phyloP scores from a whole-genome alignment of 2,888 invertebrate genomes.

The Callyntrura sp. region DNA sequence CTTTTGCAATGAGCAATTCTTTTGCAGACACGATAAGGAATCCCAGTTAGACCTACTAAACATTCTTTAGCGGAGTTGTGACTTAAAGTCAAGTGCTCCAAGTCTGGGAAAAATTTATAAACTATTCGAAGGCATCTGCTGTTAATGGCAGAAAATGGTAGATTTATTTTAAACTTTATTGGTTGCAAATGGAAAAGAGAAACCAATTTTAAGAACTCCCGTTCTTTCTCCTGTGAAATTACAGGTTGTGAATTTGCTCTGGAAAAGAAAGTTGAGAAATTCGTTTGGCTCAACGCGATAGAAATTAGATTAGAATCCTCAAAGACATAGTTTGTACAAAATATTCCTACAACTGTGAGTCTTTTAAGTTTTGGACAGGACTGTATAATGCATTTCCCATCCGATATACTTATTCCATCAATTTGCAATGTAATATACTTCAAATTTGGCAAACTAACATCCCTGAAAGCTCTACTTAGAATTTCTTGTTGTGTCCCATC shows the following conservation, averaged over 20 bases:
- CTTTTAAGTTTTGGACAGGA: constrained; percentile 56
- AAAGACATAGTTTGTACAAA: constrained; percentile 64
- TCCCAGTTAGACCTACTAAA: constrained; percentile 75
- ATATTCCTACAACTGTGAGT: constrained; percentile 59
- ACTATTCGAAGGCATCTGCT: constrained; percentile 58
- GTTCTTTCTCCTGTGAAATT: constrained; percentile 39
- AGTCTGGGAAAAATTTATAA: constrained; percentile 54
- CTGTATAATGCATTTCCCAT: constrained; percentile 61
- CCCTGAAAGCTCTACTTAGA: constrained; percentile 59
- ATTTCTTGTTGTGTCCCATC: constrained; percentile 76
- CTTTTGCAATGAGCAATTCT: constrained; percentile 70
- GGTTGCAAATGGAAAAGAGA: constrained; percentile 61
- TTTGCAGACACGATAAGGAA: constrained; percentile 66
- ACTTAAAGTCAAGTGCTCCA: constrained; percentile 56
- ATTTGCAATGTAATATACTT: constrained; percentile 64
- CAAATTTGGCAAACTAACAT: constrained; percentile 51
- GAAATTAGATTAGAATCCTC: constrained; percentile 27
- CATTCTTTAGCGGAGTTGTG: constrained; percentile 55
- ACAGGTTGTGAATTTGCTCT: constrained; percentile 44
- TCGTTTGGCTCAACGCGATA: constrained; percentile 30
- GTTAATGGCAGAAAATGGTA: constrained; percentile 50
- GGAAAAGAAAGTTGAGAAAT: constrained; percentile 10
- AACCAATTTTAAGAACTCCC: constrained; percentile 71
- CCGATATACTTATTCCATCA: constrained; percentile 69
- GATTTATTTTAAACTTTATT: constrained; percentile 46